These are phyloP conservation scores for Clostera curtula DNA, from an alignment of 2,888 invertebrate species.

Conservation along the genomic window DNA sequence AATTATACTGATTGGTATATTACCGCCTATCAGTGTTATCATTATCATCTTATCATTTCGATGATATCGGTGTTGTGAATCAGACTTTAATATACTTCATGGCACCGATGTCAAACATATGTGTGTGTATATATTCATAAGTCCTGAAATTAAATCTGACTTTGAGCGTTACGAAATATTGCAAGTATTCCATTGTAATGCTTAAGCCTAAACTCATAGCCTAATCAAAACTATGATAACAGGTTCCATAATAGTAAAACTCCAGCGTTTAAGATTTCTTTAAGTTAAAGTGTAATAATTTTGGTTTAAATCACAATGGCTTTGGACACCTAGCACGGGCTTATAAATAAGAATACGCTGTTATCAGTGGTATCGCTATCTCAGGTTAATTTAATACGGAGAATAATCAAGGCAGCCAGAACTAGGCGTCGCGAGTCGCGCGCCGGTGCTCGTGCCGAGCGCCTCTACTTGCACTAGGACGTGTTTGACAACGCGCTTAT, in stretches of 20 bases:
- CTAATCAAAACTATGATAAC: no score
- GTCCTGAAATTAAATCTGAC: no score
- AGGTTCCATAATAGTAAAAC: no score
- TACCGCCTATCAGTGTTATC: conserved; percentile 24
- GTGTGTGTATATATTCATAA: no score
- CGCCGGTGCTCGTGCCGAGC: conserved; percentile 45
- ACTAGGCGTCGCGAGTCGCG: conserved; percentile 36
- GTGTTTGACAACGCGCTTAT: conserved; percentile 44
- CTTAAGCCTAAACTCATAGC: no score
- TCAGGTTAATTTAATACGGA: conserved; percentile 60
- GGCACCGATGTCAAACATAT: conserved; percentile 5
- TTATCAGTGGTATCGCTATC: conserved; percentile 71
- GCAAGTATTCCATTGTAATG: no score
- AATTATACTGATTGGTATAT: conserved; percentile 33
- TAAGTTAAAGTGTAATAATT: no score
- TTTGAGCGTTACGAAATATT: no score
- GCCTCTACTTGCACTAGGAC: conserved; percentile 48
- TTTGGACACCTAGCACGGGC: conserved; percentile 14
- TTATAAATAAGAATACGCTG: conserved; percentile 33
- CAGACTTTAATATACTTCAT: conserved; percentile 11
- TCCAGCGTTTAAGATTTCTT: no score
- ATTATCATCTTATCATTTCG: conserved; percentile 44
- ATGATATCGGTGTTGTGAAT: conserved; percentile 19
- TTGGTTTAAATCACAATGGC: background rate
- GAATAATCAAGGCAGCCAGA: conserved; percentile 50